Evolutionary conservation across 53 echinoderm and acorn worm genomes (phyloP).

Genomic region (Patiria pectinifera): DNA sequence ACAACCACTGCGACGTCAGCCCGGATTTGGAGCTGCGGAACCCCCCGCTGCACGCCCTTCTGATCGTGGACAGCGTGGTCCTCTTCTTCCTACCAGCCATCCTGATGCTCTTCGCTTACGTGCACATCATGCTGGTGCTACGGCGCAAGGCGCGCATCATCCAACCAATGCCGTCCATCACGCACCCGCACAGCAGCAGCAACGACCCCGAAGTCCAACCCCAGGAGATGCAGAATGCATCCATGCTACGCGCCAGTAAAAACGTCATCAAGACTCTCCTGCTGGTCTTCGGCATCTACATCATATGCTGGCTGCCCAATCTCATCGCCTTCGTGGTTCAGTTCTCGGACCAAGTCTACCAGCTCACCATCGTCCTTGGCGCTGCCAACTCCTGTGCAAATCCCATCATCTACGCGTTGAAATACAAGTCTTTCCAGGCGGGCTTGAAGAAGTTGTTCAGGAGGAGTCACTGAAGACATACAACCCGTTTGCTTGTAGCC

Average conservation of each 20-base stretch:
- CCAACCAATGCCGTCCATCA: not conserved
- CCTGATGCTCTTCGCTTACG: constrained; percentile 41
- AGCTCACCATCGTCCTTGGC: not conserved
- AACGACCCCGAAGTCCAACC: not conserved
- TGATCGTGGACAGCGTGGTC: not conserved
- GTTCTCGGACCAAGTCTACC: constrained; percentile 16
- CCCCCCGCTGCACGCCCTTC: not conserved
- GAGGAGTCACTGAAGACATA: constrained; percentile 1
- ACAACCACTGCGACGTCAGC: constrained; percentile 16
- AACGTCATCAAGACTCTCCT: constrained; percentile 54
- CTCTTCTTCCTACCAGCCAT: constrained; percentile 20
- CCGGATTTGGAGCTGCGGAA: not conserved
- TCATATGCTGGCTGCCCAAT: constrained; percentile 54
- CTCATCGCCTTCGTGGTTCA: constrained; percentile 9
- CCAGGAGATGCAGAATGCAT: constrained; percentile 21
- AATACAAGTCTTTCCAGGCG: constrained; percentile 2
- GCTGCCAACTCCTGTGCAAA: constrained; percentile 15
- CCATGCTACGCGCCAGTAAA: constrained; percentile 41
- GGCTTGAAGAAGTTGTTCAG: constrained; percentile 3
- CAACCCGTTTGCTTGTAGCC: not conserved
- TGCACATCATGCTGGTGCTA: constrained; percentile 36
- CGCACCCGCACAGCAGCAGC: too few relatives aligned
- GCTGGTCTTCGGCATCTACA: constrained; percentile 27
- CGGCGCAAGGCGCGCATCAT: constrained; percentile 1
- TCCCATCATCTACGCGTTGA: constrained; percentile 22